Evolutionary conservation across 2,888 invertebrate species (phyloP), one percentile per base, ranked within the genome.

Genomic region (Eupithecia inturbata): DNA sequence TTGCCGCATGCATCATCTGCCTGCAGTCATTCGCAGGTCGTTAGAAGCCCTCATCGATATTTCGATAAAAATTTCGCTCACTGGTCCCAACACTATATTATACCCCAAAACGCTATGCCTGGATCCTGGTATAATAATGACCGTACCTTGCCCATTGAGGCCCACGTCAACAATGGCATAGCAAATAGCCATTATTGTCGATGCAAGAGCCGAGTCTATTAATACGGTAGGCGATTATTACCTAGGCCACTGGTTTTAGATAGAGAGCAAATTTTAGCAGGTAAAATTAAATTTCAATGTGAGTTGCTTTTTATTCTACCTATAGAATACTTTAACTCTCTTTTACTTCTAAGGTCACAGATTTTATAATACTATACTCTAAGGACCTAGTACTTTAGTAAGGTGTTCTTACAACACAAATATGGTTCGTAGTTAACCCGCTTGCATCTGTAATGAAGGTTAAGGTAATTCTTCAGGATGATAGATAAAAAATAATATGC

Each of bases 141-240:
- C 91, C 92, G 92, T 89, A 92, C 93, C 92, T 91, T 84, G 82
- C 89, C 87, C 92, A 94, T 92, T 88, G 90, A 81, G 79, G 87
- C 89, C 91, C 88, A 87, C 89, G 85, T 88, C 89, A 88, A 93
- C 93, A 94, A 94, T 92, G 84, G 92, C 87, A 87, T 85, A 84
- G 92, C 92, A 93, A 93, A 93, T 93, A 93, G 84, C 90, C 86
- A 89, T 92, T 93, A 93, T 92, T 90, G 88, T 87, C 84, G 84
- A 85, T 83, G 85, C 86, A 83, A 85, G 85, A 84, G 84, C 84
- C 81, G 74, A 84, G 83, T 86, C 88, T 91, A 89, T 92, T 91
- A 91, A 91, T 88, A 87, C 86, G 84, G 88, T 87, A 85, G 85
- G 75, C 77, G 78, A 77, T 78, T 80, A 80, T 79, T 77, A 73